Conservation (phyloP, 2,113 vertebrate species). For the Melanostigma gelatinosum region DNA sequence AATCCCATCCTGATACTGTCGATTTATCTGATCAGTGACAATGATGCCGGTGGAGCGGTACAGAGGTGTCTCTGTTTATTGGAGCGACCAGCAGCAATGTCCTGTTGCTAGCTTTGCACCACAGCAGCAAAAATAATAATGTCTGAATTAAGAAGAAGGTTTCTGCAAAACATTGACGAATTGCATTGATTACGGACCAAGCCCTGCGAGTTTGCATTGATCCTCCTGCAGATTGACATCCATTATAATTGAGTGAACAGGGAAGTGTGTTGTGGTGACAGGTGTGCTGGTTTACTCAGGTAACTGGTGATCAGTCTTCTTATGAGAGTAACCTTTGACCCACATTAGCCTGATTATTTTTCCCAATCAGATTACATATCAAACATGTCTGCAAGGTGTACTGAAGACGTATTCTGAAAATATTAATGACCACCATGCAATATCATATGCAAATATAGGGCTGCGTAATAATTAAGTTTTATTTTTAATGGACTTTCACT, state of each 20-base stretch:
- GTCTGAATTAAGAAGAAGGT: neutral
- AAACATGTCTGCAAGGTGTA: neutral
- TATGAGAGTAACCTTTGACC: neutral
- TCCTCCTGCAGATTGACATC: neutral
- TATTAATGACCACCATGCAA: neutral
- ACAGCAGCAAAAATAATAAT: neutral
- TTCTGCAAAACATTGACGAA: neutral
- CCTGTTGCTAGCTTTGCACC: constrained; percentile 4
- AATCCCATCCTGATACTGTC: neutral
- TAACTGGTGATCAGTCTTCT: neutral
- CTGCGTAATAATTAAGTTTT: neutral
- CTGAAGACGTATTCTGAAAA: neutral
- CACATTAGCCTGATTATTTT: neutral
- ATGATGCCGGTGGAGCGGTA: neutral
- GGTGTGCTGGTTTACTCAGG: neutral
- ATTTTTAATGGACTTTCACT: too few relatives aligned
- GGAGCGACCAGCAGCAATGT: neutral
- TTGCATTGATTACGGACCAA: neutral
- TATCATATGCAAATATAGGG: neutral
- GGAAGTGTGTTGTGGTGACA: neutral
- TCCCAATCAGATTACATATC: neutral
- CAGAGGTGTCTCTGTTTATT: neutral
- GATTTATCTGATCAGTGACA: neutral
- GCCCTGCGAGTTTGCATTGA: neutral
- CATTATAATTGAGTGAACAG: neutral